A percentile compares a stretch with the other conserved stretches of the same genome.
phyloP scores from a whole-genome alignment of 1,140 invertebrate species.

The Drosophila chauvacae region DNA sequence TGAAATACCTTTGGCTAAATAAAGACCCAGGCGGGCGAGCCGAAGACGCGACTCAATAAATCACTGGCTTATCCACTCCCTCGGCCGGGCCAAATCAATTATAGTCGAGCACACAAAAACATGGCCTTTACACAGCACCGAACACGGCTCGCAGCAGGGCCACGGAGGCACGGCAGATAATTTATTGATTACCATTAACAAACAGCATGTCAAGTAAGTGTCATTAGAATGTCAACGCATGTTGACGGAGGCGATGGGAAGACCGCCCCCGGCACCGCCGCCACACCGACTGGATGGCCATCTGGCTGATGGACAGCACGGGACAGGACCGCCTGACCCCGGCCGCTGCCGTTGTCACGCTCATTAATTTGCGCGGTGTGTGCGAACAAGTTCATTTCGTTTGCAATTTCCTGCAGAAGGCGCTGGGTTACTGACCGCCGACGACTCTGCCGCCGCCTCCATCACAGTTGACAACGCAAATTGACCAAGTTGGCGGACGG shows the following conservation, averaged over 20 bases:
- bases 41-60: slow-evolving; percentile 59
- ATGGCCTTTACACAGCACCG: slow-evolving; percentile 38
- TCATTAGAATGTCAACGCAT: slow-evolving; percentile 75
- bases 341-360: slow-evolving; percentile 30
- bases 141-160: slow-evolving; percentile 12
- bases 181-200: slow-evolving; percentile 78
- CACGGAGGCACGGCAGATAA: slow-evolving; percentile 37
- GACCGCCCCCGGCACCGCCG: slow-evolving; percentile 4
- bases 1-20: slow-evolving; percentile 53
- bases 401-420: slow-evolving; percentile 61
- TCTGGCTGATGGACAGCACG: slow-evolving; percentile 34
- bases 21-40: slow-evolving; percentile 18
- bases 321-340: slow-evolving; percentile 6
- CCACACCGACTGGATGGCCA: slow-evolving; percentile 11
- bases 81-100: slow-evolving; percentile 57
- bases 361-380: slow-evolving; percentile 72
- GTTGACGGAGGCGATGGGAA: slow-evolving; percentile 42
- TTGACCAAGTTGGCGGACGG: slow-evolving; percentile 40
- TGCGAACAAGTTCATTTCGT: slow-evolving; percentile 73
- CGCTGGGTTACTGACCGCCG: slow-evolving; percentile 61
- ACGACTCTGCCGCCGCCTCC: slow-evolving; percentile 12
- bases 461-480: slow-evolving; percentile 69
- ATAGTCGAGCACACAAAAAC: slow-evolving; percentile 60
- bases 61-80: slow-evolving; percentile 57
- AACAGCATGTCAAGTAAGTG: slow-evolving; percentile 73